Evolutionary conservation across 2,888 invertebrate species (phyloP), one percentile per base, ranked within the genome.

Genomic region (Dascillus cervinus): DNA sequence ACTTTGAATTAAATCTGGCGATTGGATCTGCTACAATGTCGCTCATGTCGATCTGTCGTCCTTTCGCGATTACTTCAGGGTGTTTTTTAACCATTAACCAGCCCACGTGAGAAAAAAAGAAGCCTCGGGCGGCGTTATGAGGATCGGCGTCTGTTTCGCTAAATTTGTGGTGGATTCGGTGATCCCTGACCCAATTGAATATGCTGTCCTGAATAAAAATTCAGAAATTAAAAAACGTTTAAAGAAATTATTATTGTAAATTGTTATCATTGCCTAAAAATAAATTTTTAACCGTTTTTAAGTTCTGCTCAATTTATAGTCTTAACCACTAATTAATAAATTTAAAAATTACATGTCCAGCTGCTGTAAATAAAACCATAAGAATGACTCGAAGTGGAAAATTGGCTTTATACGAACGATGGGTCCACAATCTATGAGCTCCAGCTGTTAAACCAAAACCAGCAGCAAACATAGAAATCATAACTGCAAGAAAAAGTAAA

Each of bases 401-500:
- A 47, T 77, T 83, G 1, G 95, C 96, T 64, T 92, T 95, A 66
- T 92, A 97, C 1, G 91, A 70, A 50, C 82, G 74, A 65, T 97
- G 97, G 0, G 92, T 80, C 92, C 94, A 97, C 8, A 95, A 71
- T 45, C 96, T 73, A 60, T 97, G 97, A 0, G 90, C 91, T 3
- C 96, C 96, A 0, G 86, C 94, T 2, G 96, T 96, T 29, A 95
- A 82, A 0, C 96, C 95, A 40, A 52, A 47, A 13, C 43, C 46
- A 3, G 50, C 46, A 3, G 43, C 19, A 1, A 40, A 35, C 15
- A 31, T 35, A 17, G 41, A 43, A 4, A 43, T n/a, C 17, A 41
- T 47, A 13, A 21, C 13, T 39, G n/a, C 9, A 29, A 39, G n/a
- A n/a, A n/a, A n/a, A n/a, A n/a, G n/a, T n/a, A n/a, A n/a, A n/a